A percentile compares a stretch with the other conserved stretches of the same genome.
Evolutionary conservation across 2,113 vertebrate genomes (phyloP).

Genomic region (Ursus arctos): DNA sequence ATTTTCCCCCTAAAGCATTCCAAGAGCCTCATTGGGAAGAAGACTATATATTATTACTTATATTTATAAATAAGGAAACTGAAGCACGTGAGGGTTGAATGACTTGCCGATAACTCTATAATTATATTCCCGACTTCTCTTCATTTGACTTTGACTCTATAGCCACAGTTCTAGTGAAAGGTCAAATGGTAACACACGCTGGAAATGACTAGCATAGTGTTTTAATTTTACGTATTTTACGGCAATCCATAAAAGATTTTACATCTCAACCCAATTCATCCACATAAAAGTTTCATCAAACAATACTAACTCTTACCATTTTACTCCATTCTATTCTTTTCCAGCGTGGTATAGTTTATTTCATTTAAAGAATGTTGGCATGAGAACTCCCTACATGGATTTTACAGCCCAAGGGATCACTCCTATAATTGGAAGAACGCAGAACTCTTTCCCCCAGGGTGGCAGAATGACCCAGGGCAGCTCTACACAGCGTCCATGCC

Average conservation of each 20-base stretch:
- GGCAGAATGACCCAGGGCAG: not conserved
- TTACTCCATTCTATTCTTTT: not conserved
- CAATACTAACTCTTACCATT: not conserved
- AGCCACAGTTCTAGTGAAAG: not conserved
- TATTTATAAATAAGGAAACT: not conserved
- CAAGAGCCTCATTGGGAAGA: not conserved
- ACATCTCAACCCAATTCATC: not conserved
- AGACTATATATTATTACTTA: not conserved
- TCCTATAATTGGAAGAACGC: not conserved
- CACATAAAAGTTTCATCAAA: not conserved
- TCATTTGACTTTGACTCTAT: not conserved
- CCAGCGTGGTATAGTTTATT: not conserved
- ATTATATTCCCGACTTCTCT: not conserved
- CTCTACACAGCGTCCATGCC: rapidly evolving
- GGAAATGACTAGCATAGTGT: not conserved
- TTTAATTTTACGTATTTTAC: not conserved
- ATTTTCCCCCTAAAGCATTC: not conserved
- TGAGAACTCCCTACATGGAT: not conserved
- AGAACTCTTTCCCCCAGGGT: not conserved
- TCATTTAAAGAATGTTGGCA: not conserved
- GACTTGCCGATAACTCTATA: not conserved
- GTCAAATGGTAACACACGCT: not conserved
- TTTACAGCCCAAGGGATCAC: not conserved
- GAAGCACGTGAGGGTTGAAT: not conserved
- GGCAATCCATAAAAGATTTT: not conserved